These are phyloP conservation scores for Allacma fusca DNA, from an alignment of 2,888 invertebrate species.

Conservation along the genomic window DNA sequence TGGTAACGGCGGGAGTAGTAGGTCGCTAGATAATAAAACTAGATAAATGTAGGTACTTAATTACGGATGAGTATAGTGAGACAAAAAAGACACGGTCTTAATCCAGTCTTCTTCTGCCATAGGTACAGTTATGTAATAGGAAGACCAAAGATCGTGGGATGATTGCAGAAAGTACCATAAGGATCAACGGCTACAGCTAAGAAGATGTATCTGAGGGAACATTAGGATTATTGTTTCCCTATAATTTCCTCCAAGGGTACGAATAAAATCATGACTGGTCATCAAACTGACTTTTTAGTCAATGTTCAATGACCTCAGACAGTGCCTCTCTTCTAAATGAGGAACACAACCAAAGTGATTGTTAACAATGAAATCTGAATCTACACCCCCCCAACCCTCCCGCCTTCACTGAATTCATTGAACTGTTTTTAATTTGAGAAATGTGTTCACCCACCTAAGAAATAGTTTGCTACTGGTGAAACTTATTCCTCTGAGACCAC, in stretches of 20 bases:
- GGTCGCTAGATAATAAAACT: conserved; percentile 28
- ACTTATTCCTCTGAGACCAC: too few species aligned
- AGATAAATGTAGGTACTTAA: not conserved
- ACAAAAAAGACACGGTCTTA: conserved; percentile 39
- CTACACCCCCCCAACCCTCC: too few species aligned
- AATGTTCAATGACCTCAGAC: too few species aligned
- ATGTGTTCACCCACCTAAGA: too few species aligned
- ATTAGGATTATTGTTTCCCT: not conserved
- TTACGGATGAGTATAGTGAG: conserved; percentile 45
- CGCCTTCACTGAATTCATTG: not conserved
- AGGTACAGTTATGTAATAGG: conserved; percentile 46
- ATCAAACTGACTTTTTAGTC: too few species aligned
- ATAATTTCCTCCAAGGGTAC: not conserved
- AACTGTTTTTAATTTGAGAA: not conserved
- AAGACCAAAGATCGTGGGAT: conserved; percentile 52
- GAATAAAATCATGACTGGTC: too few species aligned
- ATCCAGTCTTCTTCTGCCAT: conserved; percentile 37
- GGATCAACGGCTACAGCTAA: conserved; percentile 52
- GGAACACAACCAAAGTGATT: too few species aligned
- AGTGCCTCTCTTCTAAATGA: too few species aligned
- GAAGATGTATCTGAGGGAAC: conserved; percentile 48
- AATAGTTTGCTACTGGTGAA: too few species aligned
- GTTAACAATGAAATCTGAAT: too few species aligned
- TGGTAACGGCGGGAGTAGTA: conserved; percentile 46
- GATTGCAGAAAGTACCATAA: conserved; percentile 48